Conservation (phyloP, 2,113 vertebrate genomes). For the Callorhinus ursinus region DNA sequence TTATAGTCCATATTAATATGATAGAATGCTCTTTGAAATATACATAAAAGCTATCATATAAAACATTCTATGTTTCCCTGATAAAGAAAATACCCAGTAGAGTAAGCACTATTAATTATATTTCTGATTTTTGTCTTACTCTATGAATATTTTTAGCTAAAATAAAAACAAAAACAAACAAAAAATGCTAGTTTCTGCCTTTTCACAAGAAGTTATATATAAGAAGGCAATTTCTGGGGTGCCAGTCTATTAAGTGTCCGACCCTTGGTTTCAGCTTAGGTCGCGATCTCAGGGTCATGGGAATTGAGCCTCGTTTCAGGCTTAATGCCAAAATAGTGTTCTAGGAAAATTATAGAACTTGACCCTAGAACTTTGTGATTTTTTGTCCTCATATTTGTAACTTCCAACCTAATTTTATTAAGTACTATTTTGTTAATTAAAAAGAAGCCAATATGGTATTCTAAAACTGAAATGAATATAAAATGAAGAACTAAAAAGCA, state of each 20-base stretch:
- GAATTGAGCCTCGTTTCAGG: neutral
- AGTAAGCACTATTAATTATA: neutral
- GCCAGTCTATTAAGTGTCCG: neutral
- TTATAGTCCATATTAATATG: neutral
- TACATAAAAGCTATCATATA: neutral
- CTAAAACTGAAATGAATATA: neutral
- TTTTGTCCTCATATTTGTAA: neutral
- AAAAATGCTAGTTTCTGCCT: neutral
- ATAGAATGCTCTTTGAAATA: neutral
- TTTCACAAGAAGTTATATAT: neutral
- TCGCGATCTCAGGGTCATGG: neutral
- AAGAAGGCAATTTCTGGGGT: neutral
- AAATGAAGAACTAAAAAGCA: slow-evolving; percentile 9
- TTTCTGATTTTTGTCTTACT: neutral
- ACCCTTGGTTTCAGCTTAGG: neutral
- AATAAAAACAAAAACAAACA: neutral
- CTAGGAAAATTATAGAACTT: neutral
- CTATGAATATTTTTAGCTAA: neutral
- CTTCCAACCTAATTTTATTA: neutral
- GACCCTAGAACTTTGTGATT: neutral
- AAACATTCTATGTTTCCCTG: neutral
- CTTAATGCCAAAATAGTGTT: neutral
- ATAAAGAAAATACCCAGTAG: neutral
- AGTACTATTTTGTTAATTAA: slow-evolving; percentile 38
- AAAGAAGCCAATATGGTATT: neutral